Conservation (phyloP, 2,888 invertebrate species). For the Blastobasis adustella region DNA sequence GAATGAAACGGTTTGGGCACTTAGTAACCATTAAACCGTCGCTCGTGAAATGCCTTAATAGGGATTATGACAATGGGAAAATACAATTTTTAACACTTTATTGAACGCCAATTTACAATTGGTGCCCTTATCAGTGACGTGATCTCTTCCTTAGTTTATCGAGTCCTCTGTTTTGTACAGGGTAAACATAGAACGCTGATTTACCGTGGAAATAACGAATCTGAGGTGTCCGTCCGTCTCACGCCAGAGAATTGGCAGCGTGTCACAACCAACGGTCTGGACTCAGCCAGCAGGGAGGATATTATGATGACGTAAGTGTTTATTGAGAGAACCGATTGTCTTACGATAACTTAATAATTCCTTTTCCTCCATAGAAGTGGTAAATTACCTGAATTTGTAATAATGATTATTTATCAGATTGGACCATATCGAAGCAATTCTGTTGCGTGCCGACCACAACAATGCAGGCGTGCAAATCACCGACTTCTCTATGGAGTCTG, state of each 20-base stretch:
- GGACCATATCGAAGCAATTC: conserved; percentile 87
- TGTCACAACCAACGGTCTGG: conserved; percentile 59
- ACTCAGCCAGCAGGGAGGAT: conserved; percentile 87
- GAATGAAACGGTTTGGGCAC: no score
- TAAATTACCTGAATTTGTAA: no score
- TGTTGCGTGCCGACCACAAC: conserved; percentile 82
- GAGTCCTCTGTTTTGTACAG: conserved; percentile 20
- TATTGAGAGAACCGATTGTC: not conserved
- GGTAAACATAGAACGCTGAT: conserved; percentile 53
- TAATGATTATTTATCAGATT: conserved; percentile 51
- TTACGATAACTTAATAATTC: not conserved
- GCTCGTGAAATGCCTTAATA: no score
- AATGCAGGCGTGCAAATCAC: conserved; percentile 82
- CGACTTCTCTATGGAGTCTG: conserved; percentile 87
- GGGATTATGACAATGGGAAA: no score
- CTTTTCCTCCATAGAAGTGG: not conserved
- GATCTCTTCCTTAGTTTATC: not conserved
- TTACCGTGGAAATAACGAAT: conserved; percentile 30
- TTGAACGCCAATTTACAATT: not conserved
- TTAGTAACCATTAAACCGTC: no score
- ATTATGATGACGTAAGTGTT: conserved; percentile 89
- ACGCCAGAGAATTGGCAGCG: conserved; percentile 86
- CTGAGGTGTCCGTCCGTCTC: conserved; percentile 57
- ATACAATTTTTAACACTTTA: no score
- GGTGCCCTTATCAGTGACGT: not conserved